Evolutionary conservation across 2,797 vertebrate species (phyloP).

Genomic region (Phaenicophaeus curvirostris): DNA sequence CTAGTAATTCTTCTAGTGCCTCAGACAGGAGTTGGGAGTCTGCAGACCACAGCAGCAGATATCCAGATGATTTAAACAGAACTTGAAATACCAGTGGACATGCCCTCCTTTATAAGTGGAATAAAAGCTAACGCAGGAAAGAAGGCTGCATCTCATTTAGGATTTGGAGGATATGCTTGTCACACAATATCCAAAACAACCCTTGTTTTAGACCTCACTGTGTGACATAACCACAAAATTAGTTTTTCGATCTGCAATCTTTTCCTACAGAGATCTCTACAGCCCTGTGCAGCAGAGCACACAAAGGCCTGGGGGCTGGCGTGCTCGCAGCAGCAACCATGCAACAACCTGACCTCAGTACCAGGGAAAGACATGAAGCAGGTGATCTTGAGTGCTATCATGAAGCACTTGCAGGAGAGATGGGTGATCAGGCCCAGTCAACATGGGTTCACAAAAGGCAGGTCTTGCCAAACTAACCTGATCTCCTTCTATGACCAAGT

Average conservation of each 20-base stretch:
- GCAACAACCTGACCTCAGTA: too few species aligned
- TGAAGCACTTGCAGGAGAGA: too few species aligned
- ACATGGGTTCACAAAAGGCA: too few species aligned
- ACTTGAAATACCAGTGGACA: not conserved
- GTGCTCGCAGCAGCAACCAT: not conserved
- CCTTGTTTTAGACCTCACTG: not conserved
- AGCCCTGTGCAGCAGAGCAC: not conserved
- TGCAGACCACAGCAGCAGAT: not conserved
- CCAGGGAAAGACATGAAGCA: too few species aligned
- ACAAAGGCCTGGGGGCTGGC: fast-evolving
- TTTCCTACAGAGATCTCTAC: not conserved
- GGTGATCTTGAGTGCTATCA: too few species aligned
- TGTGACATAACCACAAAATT: not conserved
- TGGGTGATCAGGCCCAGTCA: too few species aligned
- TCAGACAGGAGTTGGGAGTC: not conserved
- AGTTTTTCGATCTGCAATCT: fast-evolving
- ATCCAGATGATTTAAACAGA: not conserved
- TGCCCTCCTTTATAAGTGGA: not conserved
- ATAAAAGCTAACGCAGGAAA: not conserved
- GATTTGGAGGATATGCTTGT: not conserved
- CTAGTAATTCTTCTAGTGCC: not conserved
- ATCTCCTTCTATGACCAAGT: too few species aligned
- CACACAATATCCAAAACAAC: not conserved
- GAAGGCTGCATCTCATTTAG: not conserved
- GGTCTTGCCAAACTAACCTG: too few species aligned